Evolutionary conservation across 2,113 vertebrate genomes (phyloP).

Genomic region (Poecile atricapillus): DNA sequence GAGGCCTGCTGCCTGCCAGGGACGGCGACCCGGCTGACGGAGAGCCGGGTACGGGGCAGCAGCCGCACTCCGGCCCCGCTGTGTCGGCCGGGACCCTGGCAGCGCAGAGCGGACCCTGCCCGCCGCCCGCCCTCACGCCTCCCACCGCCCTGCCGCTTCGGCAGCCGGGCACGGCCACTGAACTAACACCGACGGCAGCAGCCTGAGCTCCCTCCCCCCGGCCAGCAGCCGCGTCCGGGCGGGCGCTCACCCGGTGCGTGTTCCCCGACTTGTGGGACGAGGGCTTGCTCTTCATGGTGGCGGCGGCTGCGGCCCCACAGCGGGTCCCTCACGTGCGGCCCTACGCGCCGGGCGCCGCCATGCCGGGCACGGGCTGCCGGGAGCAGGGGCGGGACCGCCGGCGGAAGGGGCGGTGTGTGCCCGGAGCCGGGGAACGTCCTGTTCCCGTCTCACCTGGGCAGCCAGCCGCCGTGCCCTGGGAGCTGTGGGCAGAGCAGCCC

Average conservation of each 20-base stretch:
- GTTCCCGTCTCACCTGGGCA: fast-evolving
- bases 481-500: fast-evolving
- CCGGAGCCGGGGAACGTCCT: fast-evolving
- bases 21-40: neutral
- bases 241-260: conserved; percentile 84
- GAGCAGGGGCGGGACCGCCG: neutral
- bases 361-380: conserved; percentile 46
- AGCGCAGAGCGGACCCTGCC: neutral
- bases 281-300: conserved; percentile 82
- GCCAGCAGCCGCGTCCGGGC: neutral
- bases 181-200: neutral
- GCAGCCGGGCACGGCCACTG: neutral
- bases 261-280: conserved; percentile 89
- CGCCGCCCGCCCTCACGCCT: neutral
- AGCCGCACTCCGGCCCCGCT: neutral
- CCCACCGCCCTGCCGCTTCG: neutral
- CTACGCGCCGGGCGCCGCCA: conserved; percentile 59
- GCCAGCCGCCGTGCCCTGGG: fast-evolving
- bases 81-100: neutral
- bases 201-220: neutral
- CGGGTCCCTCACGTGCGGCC: conserved; percentile 21
- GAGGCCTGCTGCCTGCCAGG: fast-evolving
- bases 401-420: neutral
- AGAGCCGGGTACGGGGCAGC: neutral
- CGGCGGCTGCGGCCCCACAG: neutral